phyloP scores from a whole-genome alignment of 1,140 invertebrate species.

The Mizuhopecten yessoensis region DNA sequence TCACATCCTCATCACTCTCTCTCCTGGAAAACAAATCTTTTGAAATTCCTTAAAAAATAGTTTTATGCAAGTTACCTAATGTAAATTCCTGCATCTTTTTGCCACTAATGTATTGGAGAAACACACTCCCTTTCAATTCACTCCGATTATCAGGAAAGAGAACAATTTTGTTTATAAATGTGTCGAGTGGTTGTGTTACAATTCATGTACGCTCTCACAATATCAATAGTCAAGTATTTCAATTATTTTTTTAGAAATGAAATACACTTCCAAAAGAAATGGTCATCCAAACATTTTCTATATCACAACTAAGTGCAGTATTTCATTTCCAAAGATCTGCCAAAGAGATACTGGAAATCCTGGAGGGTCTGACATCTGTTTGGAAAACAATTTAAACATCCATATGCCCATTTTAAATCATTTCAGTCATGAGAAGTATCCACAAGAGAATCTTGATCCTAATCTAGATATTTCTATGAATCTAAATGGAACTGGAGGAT shows the following conservation, averaged over 20 bases:
- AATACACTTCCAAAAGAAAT: background rate
- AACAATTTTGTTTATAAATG: slow-evolving; percentile 1
- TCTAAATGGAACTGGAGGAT: slow-evolving; percentile 27
- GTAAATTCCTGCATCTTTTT: background rate
- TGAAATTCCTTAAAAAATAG: background rate
- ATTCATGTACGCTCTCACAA: background rate
- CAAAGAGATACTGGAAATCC: background rate
- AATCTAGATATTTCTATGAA: slow-evolving; percentile 13
- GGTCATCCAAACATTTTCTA: background rate
- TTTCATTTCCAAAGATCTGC: background rate
- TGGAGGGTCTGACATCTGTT: slow-evolving; percentile 11
- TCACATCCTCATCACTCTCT: too few species aligned
- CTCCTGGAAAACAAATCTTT: background rate
- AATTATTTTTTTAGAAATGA: background rate
- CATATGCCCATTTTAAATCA: slow-evolving; percentile 39
- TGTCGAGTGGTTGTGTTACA: background rate
- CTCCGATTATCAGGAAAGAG: background rate
- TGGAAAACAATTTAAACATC: slow-evolving; percentile 23
- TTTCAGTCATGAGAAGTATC: slow-evolving; percentile 25
- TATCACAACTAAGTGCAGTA: background rate
- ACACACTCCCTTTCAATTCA: background rate
- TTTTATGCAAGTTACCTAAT: background rate
- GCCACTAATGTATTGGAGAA: background rate
- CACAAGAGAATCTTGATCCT: background rate
- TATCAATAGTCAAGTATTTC: background rate